Percentiles rank a stretch among this genome's conserved stretches.
Conservation (phyloP, 2,888 invertebrate genomes). For the Hypsopygia costalis region DNA sequence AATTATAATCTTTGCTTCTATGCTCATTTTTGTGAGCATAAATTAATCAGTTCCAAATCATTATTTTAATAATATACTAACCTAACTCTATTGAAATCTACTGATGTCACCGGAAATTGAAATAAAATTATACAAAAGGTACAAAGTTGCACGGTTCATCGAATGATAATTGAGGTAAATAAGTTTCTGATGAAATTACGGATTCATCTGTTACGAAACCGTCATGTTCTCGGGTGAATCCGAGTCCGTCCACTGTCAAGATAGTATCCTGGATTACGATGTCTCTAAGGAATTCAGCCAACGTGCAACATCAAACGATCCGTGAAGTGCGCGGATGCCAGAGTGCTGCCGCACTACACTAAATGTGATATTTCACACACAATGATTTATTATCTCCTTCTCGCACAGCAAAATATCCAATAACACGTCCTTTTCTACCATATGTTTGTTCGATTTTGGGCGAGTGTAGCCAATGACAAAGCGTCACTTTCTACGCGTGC, state of each 20-base stretch:
- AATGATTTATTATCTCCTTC: constrained; percentile 33
- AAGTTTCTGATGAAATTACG: constrained; percentile 21
- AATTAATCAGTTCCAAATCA: too few relatives aligned
- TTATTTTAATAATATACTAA: too few relatives aligned
- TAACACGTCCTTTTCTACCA: constrained; percentile 35
- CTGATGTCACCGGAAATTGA: constrained; percentile 58
- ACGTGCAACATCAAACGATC: constrained; percentile 45
- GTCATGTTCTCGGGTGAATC: constrained; percentile 20
- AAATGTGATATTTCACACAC: constrained; percentile 36
- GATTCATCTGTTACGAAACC: constrained; percentile 29
- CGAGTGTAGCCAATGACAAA: constrained; percentile 57
- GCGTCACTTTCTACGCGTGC: constrained; percentile 73
- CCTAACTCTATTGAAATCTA: constrained; percentile 28
- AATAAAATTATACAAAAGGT: constrained; percentile 31
- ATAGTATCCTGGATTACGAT: constrained; percentile 26
- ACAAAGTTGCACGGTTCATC: constrained; percentile 35
- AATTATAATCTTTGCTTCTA: too few relatives aligned
- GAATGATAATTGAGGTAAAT: constrained; percentile 38
- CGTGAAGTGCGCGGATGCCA: constrained; percentile 34
- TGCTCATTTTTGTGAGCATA: too few relatives aligned
- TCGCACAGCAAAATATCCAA: constrained; percentile 17
- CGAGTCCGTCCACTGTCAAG: constrained; percentile 20
- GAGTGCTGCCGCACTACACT: constrained; percentile 34
- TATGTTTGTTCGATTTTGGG: constrained; percentile 61
- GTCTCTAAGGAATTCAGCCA: constrained; percentile 32